Percentiles rank a stretch among this genome's conserved stretches.
Conservation (phyloP, 1,140 invertebrate species). For the Metopolophium dirhodum region DNA sequence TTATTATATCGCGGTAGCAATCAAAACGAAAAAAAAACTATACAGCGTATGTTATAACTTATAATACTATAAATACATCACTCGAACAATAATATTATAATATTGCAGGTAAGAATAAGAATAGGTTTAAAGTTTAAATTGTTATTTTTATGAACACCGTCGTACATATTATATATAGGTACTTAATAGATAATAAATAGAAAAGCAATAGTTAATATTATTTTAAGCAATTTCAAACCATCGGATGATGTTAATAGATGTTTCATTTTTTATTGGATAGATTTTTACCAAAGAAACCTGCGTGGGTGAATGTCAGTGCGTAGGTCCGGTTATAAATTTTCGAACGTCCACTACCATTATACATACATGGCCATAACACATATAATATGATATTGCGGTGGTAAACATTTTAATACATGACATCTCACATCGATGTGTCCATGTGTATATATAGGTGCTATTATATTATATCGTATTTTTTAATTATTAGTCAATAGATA, state of each 20-base stretch:
- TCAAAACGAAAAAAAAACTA: neutral
- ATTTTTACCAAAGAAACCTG: slow-evolving; percentile 32
- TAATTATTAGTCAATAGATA: slow-evolving; percentile 24
- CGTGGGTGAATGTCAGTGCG: slow-evolving; percentile 16
- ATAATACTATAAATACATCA: neutral
- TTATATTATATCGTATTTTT: neutral
- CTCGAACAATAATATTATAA: neutral
- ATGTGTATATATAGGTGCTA: neutral
- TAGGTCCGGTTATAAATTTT: slow-evolving; percentile 37
- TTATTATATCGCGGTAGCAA: neutral
- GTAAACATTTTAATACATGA: slow-evolving; percentile 3
- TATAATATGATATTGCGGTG: neutral
- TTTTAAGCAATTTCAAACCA: neutral
- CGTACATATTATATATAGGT: no score
- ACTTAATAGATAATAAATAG: neutral
- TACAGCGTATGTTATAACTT: neutral
- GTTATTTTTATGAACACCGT: neutral
- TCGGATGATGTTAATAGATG: neutral
- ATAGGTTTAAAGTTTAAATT: neutral
- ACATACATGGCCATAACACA: neutral
- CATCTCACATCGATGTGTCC: neutral
- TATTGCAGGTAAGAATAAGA: neutral
- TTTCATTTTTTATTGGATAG: neutral
- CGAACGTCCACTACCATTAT: neutral
- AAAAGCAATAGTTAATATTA: slow-evolving; percentile 14